Percentiles rank a stretch among this genome's conserved stretches.
Evolutionary conservation across 2,797 vertebrate genomes (phyloP).

Genomic region (Lithobates sylvaticus): DNA sequence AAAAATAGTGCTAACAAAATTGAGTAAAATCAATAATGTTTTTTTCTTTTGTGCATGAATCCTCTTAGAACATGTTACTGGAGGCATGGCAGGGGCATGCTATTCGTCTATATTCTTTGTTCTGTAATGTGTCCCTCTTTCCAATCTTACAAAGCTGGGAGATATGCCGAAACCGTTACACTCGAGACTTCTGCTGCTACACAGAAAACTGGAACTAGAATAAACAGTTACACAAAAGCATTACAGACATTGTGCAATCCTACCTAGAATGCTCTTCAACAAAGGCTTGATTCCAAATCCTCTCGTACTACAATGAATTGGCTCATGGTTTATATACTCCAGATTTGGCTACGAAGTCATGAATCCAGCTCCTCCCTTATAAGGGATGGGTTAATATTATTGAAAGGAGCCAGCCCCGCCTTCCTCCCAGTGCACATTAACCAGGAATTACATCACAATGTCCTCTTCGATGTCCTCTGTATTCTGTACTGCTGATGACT

Average conservation of each 20-base stretch:
- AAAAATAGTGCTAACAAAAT: no score
- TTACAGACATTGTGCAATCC: background rate
- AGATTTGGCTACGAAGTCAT: background rate
- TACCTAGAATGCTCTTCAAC: background rate
- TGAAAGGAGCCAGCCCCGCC: background rate
- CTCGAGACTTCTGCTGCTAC: background rate
- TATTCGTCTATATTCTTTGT: no score
- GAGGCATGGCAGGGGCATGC: no score
- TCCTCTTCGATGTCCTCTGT: background rate
- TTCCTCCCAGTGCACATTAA: background rate
- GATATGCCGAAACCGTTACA: no score
- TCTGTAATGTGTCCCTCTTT: no score
- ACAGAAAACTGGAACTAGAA: background rate
- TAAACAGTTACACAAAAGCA: background rate
- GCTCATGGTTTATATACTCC: background rate
- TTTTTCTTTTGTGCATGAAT: no score
- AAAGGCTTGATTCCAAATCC: background rate
- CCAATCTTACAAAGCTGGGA: no score
- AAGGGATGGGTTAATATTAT: background rate
- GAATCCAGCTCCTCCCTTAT: background rate
- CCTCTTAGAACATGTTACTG: no score
- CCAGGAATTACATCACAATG: background rate
- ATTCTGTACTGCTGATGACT: background rate
- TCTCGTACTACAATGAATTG: background rate
- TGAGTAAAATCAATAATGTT: no score